Conservation (phyloP, 2,888 invertebrate species). For the Acrobasis repandana region DNA sequence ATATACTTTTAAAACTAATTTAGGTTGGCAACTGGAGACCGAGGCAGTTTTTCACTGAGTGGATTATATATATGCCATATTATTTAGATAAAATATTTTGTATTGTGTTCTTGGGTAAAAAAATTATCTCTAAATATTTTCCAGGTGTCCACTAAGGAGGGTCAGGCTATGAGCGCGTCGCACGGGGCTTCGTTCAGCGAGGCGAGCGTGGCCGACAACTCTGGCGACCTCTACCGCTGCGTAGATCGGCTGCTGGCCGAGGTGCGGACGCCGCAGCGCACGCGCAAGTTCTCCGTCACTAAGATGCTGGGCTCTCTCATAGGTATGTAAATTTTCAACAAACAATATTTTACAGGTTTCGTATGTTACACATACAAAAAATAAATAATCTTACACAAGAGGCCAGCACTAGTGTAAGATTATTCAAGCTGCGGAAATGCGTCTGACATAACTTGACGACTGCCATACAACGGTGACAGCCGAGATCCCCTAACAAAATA, state of each 20-base stretch:
- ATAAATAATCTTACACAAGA: too few relatives aligned
- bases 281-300: slow-evolving; percentile 89
- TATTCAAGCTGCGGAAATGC: background rate
- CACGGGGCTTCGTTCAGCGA: slow-evolving; percentile 89
- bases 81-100: too few relatives aligned
- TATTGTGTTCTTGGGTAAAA: background rate
- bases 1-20: too few relatives aligned
- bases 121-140: slow-evolving; percentile 22
- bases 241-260: slow-evolving; percentile 87
- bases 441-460: background rate
- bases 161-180: slow-evolving; percentile 85
- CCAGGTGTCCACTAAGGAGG: slow-evolving; percentile 88
- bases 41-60: too few relatives aligned
- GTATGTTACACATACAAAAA: too few relatives aligned
- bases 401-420: too few relatives aligned
- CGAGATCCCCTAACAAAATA: too few relatives aligned
- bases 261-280: slow-evolving; percentile 84
- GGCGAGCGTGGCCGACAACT: slow-evolving; percentile 92
- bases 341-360: too few relatives aligned
- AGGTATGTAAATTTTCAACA: slow-evolving; percentile 58
- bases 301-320: slow-evolving; percentile 91
- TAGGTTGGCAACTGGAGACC: too few relatives aligned
- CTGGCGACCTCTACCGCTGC: slow-evolving; percentile 87
- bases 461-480: too few relatives aligned
- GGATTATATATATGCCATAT: too few relatives aligned